phyloP scores from a whole-genome alignment of 30 jellyfish, hydroid and myxozoan species.

The Aurelia aurita complex sp. Pacific region DNA sequence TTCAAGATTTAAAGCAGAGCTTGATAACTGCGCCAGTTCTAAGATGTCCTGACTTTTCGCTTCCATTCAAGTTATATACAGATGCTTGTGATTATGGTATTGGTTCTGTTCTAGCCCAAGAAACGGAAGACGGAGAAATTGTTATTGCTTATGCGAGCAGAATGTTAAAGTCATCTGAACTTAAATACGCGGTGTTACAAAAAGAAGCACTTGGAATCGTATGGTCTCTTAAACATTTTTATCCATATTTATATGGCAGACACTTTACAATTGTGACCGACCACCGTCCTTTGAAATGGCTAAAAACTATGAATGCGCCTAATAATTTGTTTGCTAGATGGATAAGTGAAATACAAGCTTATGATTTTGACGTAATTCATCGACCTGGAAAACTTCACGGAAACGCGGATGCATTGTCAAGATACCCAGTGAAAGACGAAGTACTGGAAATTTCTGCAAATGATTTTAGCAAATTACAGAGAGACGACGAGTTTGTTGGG shows the following conservation, averaged over 20 bases:
- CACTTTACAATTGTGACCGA: conserved; percentile 52
- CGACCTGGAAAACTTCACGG: conserved; percentile 68
- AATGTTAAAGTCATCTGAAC: conserved; percentile 33
- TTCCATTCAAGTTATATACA: conserved; percentile 44
- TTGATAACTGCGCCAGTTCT: conserved; percentile 52
- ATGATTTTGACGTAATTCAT: conserved; percentile 43
- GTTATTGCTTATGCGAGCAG: conserved; percentile 61
- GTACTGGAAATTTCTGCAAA: background rate
- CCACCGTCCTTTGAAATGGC: conserved; percentile 62
- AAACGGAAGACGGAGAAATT: conserved; percentile 38
- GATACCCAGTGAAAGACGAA: conserved; percentile 51
- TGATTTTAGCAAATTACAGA: background rate
- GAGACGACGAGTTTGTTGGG: background rate
- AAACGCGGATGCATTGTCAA: conserved; percentile 58
- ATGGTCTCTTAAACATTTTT: conserved; percentile 55
- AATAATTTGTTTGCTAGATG: conserved; percentile 67
- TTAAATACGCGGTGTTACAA: conserved; percentile 46
- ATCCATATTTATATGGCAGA: conserved; percentile 56
- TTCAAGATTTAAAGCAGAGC: conserved; percentile 15
- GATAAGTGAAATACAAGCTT: conserved; percentile 60
- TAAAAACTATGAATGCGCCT: conserved; percentile 58
- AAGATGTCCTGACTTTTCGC: conserved; percentile 38
- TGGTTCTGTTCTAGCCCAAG: conserved; percentile 66
- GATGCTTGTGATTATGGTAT: conserved; percentile 61
- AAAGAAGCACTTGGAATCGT: conserved; percentile 65